These are phyloP conservation scores for Amitus sp. DNA, from an alignment of 2,888 invertebrate genomes.

Conservation along the genomic window DNA sequence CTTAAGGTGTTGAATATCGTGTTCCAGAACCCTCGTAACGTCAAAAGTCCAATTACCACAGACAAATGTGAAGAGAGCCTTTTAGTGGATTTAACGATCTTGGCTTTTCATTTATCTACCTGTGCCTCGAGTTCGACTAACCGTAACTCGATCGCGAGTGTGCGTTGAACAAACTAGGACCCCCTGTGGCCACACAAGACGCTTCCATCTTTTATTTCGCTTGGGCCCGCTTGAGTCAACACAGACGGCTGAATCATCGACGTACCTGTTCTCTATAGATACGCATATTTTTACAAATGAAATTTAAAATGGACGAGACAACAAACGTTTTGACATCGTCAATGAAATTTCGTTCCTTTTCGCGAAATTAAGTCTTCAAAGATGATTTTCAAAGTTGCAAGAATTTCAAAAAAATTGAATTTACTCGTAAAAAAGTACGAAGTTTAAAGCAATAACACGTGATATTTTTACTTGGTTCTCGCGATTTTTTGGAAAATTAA, in stretches of 20 bases:
- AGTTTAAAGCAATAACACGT: no score
- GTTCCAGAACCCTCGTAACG: constrained; percentile 28
- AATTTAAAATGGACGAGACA: not conserved
- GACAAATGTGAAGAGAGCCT: constrained; percentile 37
- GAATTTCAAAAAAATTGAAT: not conserved
- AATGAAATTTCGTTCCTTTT: not conserved
- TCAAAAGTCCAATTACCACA: constrained; percentile 36
- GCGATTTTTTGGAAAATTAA: no score
- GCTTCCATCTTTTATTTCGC: constrained; percentile 35
- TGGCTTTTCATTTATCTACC: constrained; percentile 56
- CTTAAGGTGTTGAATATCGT: constrained; percentile 28
- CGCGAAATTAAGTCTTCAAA: not conserved
- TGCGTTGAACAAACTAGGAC: constrained; percentile 49
- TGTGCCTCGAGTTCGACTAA: constrained; percentile 42
- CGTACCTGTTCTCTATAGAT: constrained; percentile 34
- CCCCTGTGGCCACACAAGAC: constrained; percentile 41
- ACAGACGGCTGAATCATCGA: constrained; percentile 39
- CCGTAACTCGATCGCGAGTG: constrained; percentile 57
- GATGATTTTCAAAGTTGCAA: not conserved
- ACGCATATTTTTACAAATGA: not conserved
- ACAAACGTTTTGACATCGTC: not conserved
- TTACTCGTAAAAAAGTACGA: no score
- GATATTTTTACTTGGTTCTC: no score
- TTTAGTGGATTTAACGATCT: constrained; percentile 42
- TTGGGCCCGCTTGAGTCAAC: constrained; percentile 38